Conservation (phyloP, 2,797 vertebrate genomes). For the Ctenopoma multispine region DNA sequence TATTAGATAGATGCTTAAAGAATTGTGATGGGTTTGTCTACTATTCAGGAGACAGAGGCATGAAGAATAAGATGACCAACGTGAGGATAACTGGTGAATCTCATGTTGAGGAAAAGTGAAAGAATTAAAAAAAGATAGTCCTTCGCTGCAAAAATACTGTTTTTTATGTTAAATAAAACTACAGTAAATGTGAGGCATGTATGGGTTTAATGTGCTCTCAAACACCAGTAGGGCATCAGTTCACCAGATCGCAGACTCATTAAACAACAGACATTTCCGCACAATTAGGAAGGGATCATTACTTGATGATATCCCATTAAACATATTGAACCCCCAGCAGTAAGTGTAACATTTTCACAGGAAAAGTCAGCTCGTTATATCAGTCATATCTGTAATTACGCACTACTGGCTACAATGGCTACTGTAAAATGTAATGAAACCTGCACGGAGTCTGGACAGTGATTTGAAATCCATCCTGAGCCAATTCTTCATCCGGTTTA, state of each 20-base stretch:
- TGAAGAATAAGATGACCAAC: not conserved
- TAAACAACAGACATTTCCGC: constrained; percentile 33
- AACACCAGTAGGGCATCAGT: not conserved
- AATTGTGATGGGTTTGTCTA: not conserved
- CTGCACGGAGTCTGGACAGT: not conserved
- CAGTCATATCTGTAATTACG: constrained; percentile 13
- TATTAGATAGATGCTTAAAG: not conserved
- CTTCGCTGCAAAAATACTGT: not conserved
- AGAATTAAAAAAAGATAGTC: not conserved
- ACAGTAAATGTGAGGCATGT: constrained; percentile 13
- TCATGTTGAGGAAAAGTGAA: not conserved
- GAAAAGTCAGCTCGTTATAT: constrained; percentile 16
- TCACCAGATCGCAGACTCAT: constrained; percentile 30
- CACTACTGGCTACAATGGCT: not conserved
- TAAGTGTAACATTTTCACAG: constrained; percentile 31
- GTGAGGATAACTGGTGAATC: not conserved
- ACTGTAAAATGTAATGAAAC: constrained; percentile 34
- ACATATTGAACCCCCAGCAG: constrained; percentile 24
- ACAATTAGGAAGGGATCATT: constrained; percentile 39
- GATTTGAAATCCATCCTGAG: constrained; percentile 18
- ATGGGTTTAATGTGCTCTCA: not conserved
- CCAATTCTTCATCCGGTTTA: constrained; percentile 3
- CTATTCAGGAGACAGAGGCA: not conserved
- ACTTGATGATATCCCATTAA: constrained; percentile 32
- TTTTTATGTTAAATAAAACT: constrained; percentile 13